Base-by-base conservation (phyloP, 2,888 invertebrate species). In the Nephrotoma appendiculata region DNA sequence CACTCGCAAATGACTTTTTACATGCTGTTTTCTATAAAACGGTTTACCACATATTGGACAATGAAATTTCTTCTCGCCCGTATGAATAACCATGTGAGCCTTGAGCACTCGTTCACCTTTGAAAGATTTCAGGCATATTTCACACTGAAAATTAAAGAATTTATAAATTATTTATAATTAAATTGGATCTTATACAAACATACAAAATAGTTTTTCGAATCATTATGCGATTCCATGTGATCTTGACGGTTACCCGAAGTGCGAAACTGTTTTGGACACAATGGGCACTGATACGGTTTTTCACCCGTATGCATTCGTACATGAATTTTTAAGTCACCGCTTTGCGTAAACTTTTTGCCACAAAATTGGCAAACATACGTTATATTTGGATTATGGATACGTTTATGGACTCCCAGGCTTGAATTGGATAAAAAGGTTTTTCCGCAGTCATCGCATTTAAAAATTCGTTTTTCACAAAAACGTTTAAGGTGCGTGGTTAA, bases 341-440 rank as follows among this genome's bases (percentile, higher is more conserved):
- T 91, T 15, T 93, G 92, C 41, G 92, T 92, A 92, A 93, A 92
- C 42, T 93, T 91, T 91, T 92, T 93, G n/a, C 93, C 93, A 90
- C 93, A 93, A 52, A 52, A 86, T 41, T 86, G 86, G 15, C 86
- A 86, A 5, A 86, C 41, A 52, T 57, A 86, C 9, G 6, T 86
- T 52, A 41, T 57, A 11, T 57, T 41, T 19, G 41, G 41, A n/a
- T 41, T 86, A 9, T 86, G 86, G 5, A 86, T 52, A 44, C 85
- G 42, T 85, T 85, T 19, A 85, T 85, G 85, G 9, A 85, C 44
- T 85, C 44, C 44, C 19, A 85, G 19, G 19, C 85, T 85, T 42
- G 84, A 42, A 15, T 43, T 84, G n/a, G 84, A 42, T 42, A 84
- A 84, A 43, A 84, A 84, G 6, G 42, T 41, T 84, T 84, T 84